These are phyloP conservation scores for Falco punctatus DNA, from an alignment of 2,113 vertebrate genomes.

Conservation along the genomic window DNA sequence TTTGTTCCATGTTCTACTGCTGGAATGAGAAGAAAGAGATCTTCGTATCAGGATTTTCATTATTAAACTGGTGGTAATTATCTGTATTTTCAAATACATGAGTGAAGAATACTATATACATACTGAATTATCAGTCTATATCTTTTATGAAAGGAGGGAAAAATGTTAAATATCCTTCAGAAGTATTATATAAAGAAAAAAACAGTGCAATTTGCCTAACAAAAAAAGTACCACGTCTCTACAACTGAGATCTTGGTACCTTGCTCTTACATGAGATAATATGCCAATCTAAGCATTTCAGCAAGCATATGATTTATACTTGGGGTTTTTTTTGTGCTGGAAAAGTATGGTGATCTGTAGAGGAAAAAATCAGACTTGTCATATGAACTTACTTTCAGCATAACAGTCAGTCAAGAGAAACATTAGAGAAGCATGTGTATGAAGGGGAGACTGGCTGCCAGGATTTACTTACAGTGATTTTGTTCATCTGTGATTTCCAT, in stretches of 20 bases:
- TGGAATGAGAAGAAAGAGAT: slow-evolving; percentile 46
- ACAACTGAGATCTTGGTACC: background rate
- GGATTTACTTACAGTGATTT: background rate
- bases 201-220: background rate
- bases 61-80: slow-evolving; percentile 40
- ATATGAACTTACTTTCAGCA: slow-evolving; percentile 18
- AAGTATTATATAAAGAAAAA: background rate
- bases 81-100: background rate
- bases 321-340: background rate
- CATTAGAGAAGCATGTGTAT: background rate
- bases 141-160: slow-evolving; percentile 4
- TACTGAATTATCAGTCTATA: background rate
- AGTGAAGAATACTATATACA: background rate
- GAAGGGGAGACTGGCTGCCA: background rate
- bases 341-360: slow-evolving; percentile 7
- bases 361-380: slow-evolving; percentile 19
- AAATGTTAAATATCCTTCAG: background rate
- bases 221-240: background rate
- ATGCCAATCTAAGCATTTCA: slow-evolving; percentile 34
- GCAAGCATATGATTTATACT: slow-evolving; percentile 23
- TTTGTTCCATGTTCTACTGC: background rate
- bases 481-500: background rate
- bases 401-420: slow-evolving; percentile 11
- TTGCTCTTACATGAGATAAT: slow-evolving; percentile 11
- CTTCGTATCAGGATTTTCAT: slow-evolving; percentile 12